These are phyloP conservation scores for Otus sunia DNA, from an alignment of 2,113 vertebrate species.

Conservation along the genomic window DNA sequence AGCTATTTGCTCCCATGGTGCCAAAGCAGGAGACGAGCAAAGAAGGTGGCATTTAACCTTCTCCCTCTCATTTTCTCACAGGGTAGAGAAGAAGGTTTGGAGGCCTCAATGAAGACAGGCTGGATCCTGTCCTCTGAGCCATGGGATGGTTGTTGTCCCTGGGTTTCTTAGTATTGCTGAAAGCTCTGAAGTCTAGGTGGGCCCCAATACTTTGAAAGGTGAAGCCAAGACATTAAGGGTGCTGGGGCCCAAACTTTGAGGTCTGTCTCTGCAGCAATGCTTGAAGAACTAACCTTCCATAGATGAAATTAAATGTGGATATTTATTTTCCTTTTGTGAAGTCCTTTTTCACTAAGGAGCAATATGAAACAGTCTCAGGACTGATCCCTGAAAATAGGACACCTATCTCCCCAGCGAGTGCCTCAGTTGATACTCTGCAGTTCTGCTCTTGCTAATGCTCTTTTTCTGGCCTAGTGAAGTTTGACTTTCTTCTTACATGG, in stretches of 20 bases:
- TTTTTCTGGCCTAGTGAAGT: background rate
- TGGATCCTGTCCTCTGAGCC: background rate
- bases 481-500: background rate
- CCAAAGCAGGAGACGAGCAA: background rate
- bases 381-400: background rate
- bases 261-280: background rate
- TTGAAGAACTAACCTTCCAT: background rate
- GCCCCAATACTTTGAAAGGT: background rate
- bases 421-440: background rate
- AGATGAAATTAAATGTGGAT: background rate
- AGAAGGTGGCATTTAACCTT: background rate
- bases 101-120: background rate
- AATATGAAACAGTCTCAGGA: background rate
- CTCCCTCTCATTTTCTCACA: background rate
- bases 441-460: background rate
- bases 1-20: background rate
- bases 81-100: background rate
- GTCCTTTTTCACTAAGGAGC: background rate
- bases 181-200: background rate
- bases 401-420: accelerated
- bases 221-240: background rate
- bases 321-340: background rate
- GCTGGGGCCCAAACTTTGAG: background rate
- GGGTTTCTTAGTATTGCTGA: background rate
- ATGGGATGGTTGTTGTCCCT: accelerated